These are phyloP conservation scores for Ailuropoda melanoleuca DNA, from an alignment of 2,113 vertebrate genomes.

Conservation along the genomic window DNA sequence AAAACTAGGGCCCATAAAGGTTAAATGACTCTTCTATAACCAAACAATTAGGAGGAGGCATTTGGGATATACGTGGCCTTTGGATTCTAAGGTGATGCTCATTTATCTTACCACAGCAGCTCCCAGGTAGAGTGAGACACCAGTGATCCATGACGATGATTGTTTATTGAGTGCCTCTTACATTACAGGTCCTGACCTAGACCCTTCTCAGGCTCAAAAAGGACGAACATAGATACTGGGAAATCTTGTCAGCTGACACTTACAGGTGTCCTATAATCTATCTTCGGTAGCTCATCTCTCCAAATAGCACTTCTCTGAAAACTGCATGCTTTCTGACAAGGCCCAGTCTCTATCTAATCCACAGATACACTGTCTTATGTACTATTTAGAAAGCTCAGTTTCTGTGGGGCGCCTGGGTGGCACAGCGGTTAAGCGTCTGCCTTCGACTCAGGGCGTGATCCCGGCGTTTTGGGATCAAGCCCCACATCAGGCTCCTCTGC, in stretches of 20 bases:
- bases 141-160: neutral
- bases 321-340: neutral
- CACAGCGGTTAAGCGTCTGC: too few relatives aligned
- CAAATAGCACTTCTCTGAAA: conserved; percentile 12
- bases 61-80: neutral
- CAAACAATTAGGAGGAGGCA: neutral
- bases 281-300: neutral
- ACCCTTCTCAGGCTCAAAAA: neutral
- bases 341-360: neutral
- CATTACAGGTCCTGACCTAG: neutral
- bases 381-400: neutral
- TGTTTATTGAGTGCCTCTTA: neutral
- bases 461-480: too few relatives aligned
- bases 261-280: neutral
- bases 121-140: neutral
- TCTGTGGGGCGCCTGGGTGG: too few relatives aligned
- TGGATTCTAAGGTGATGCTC: neutral
- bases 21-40: neutral
- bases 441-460: too few relatives aligned
- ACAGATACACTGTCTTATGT: neutral
- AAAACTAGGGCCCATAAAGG: neutral
- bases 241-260: neutral
- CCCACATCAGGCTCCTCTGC: too few relatives aligned
- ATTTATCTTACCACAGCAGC: neutral
- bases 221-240: neutral